Percentiles rank a stretch among this genome's conserved stretches.
phyloP scores from a whole-genome alignment of 2,113 vertebrate genomes.

The Tinamus guttatus region DNA sequence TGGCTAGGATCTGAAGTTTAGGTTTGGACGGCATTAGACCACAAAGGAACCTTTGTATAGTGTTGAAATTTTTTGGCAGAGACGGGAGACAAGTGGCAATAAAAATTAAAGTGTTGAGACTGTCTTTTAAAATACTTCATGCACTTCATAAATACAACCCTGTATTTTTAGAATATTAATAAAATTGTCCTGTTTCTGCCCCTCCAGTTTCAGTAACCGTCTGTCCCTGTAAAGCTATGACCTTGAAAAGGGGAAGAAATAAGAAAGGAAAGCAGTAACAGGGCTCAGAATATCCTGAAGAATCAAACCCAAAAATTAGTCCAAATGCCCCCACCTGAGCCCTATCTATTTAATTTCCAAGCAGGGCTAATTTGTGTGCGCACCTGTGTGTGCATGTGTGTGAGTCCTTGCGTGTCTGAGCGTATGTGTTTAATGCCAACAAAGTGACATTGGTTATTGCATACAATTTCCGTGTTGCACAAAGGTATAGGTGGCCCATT shows the following conservation, averaged over 20 bases:
- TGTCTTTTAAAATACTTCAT: constrained; percentile 62
- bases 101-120: constrained; percentile 70
- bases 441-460: background rate
- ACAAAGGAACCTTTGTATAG: constrained; percentile 63
- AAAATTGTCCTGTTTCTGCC: constrained; percentile 37
- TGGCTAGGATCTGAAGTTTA: background rate
- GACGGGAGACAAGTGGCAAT: constrained; percentile 61
- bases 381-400: too few relatives aligned
- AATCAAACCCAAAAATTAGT: background rate
- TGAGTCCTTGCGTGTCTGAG: background rate
- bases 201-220: background rate
- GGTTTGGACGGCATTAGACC: constrained; percentile 16
- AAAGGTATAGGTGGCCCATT: background rate
- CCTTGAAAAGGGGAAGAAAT: constrained; percentile 1
- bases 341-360: background rate
- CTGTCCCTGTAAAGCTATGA: constrained; percentile 13
- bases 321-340: background rate
- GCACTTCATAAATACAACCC: constrained; percentile 68
- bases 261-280: background rate
- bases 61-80: constrained; percentile 8
- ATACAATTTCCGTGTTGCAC: background rate
- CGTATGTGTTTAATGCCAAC: background rate
- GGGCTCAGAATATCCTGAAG: background rate
- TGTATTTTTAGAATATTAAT: constrained; percentile 64
- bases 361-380: background rate